Conservation (phyloP, 2,888 invertebrate genomes). For the Lampropteryx suffumata region DNA sequence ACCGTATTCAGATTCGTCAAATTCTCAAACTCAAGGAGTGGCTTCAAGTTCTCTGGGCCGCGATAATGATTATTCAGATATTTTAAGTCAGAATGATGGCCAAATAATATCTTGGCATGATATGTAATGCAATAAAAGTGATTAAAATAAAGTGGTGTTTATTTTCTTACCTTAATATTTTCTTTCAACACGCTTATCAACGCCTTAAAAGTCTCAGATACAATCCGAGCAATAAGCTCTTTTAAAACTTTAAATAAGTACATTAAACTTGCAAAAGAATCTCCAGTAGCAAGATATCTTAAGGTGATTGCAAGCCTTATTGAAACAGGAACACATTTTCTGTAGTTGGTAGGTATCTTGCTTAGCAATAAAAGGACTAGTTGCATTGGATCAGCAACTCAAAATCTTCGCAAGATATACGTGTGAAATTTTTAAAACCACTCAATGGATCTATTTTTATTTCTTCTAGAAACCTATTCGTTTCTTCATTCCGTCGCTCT, state of each 20-base stretch:
- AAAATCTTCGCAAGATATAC: slow-evolving; percentile 28
- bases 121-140: too few species aligned
- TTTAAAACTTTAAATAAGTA: too few species aligned
- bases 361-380: neutral
- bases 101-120: too few species aligned
- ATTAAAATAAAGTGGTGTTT: neutral
- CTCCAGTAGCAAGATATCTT: neutral
- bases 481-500: slow-evolving; percentile 32
- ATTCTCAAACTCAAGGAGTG: too few species aligned
- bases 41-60: too few species aligned
- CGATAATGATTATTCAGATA: too few species aligned
- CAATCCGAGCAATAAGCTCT: too few species aligned
- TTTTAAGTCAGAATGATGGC: too few species aligned
- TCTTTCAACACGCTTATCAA: neutral
- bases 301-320: too few species aligned
- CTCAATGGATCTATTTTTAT: slow-evolving; percentile 30
- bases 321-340: too few species aligned
- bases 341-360: neutral
- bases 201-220: neutral
- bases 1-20: too few species aligned
- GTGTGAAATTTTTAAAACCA: slow-evolving; percentile 29
- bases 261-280: neutral
- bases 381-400: neutral
- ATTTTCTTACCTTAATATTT: neutral
- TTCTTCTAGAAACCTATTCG: slow-evolving; percentile 32